phyloP scores from a whole-genome alignment of 2,797 vertebrate genomes.

The Pantherophis vulpinus region DNA sequence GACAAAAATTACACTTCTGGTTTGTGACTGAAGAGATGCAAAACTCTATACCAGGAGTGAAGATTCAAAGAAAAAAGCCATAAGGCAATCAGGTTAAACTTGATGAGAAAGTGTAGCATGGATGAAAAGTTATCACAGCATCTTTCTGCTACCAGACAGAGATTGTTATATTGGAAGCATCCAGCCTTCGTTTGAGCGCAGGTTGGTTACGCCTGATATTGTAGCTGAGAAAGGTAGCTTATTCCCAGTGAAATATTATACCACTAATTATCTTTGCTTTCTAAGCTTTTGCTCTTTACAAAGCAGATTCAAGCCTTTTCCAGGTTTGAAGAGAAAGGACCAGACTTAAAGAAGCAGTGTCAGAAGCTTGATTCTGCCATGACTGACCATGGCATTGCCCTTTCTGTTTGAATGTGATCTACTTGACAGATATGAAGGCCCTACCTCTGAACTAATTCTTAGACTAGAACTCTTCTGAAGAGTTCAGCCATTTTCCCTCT shows the following conservation, averaged over 20 bases:
- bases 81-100: not conserved
- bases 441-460: not conserved
- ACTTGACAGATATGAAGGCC: not conserved
- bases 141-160: not conserved
- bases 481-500: not conserved
- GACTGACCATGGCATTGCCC: not conserved
- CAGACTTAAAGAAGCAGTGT: not conserved
- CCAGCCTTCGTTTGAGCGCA: not conserved
- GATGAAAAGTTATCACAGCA: not conserved
- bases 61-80: not conserved
- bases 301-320: not conserved
- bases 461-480: not conserved
- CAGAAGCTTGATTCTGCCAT: not conserved
- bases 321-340: not conserved
- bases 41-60: not conserved
- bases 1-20: not conserved
- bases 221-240: not conserved
- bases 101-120: not conserved
- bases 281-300: not conserved
- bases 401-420: not conserved
- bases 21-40: not conserved
- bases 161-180: not conserved
- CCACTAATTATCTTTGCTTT: not conserved
- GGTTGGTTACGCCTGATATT: not conserved
- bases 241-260: not conserved